Conservation (phyloP, 2,888 invertebrate species). For the Cataglyphis altisquamis region DNA sequence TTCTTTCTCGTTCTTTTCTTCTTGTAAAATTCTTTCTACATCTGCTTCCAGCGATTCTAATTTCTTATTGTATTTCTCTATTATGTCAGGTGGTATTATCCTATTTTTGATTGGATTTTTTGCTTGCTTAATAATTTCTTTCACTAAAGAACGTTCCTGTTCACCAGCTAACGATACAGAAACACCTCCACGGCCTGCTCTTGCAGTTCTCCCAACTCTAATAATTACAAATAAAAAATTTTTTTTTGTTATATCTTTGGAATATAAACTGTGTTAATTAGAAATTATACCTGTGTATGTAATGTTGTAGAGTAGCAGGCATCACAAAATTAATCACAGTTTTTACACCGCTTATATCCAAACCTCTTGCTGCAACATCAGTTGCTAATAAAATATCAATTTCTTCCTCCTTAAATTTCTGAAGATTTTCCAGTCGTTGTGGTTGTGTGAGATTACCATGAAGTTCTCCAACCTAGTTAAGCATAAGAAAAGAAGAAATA, state of each 20-base stretch:
- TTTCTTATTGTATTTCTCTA: conserved; percentile 94
- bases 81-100: conserved; percentile 95
- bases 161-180: conserved; percentile 98
- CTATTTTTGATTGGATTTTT: conserved; percentile 95
- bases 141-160: conserved; percentile 95
- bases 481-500: background rate
- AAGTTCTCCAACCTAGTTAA: conserved; percentile 91
- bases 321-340: conserved; percentile 99
- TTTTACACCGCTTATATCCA: conserved; percentile 98
- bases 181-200: conserved; percentile 97
- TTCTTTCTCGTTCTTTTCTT: conserved; percentile 94
- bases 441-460: conserved; percentile 99
- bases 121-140: conserved; percentile 96
- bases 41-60: conserved; percentile 92
- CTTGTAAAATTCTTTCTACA: conserved; percentile 93
- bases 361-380: conserved; percentile 97
- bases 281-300: conserved; percentile 93
- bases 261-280: background rate
- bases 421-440: conserved; percentile 95
- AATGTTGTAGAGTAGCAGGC: conserved; percentile 97
- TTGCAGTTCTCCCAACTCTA: conserved; percentile 97
- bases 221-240: conserved; percentile 6
- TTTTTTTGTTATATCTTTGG: background rate
- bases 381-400: conserved; percentile 97
- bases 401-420: conserved; percentile 94